A percentile compares a stretch with the other conserved stretches of the same genome.
phyloP scores from a whole-genome alignment of 2,797 vertebrate species.

The Aeoliscus strigatus region DNA sequence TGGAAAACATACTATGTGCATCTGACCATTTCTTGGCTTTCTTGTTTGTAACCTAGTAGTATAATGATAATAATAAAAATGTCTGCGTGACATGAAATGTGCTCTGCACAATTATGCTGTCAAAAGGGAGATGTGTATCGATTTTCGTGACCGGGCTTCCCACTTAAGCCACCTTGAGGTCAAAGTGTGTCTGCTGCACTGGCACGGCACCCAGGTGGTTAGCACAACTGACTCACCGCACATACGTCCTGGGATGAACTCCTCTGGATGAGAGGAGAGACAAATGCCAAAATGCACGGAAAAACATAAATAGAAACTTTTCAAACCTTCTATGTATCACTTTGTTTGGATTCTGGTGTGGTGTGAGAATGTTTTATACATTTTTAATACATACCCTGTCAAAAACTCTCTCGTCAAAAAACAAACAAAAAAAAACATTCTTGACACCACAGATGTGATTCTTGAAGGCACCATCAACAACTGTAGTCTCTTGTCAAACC shows the following conservation, averaged over 20 bases:
- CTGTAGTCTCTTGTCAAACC: conserved; percentile 13
- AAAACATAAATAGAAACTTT: too few species aligned
- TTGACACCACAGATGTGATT: conserved; percentile 11
- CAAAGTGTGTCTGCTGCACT: conserved; percentile 23
- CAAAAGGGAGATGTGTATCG: conserved; percentile 39
- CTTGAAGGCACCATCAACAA: conserved; percentile 5
- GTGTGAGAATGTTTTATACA: too few species aligned
- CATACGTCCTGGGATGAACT: too few species aligned
- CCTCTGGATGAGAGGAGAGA: too few species aligned
- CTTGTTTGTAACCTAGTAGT: conserved; percentile 12
- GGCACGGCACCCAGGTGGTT: conserved; percentile 40
- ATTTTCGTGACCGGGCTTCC: conserved; percentile 43
- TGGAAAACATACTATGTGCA: conserved; percentile 3
- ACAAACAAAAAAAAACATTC: conserved; percentile 1
- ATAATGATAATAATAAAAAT: conserved; percentile 17
- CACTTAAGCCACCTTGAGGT: conserved; percentile 43
- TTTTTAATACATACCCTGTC: too few species aligned
- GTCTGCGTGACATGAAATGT: conserved; percentile 37
- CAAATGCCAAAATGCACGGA: too few species aligned
- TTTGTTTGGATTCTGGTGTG: too few species aligned
- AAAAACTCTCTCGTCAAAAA: too few species aligned
- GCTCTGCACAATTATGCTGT: conserved; percentile 31
- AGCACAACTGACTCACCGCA: conserved; percentile 14
- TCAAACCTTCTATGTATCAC: too few species aligned
- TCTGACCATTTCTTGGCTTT: conserved; percentile 14